Evolutionary conservation across 2,888 invertebrate species (phyloP).

Genomic region (Helobdella robusta): DNA sequence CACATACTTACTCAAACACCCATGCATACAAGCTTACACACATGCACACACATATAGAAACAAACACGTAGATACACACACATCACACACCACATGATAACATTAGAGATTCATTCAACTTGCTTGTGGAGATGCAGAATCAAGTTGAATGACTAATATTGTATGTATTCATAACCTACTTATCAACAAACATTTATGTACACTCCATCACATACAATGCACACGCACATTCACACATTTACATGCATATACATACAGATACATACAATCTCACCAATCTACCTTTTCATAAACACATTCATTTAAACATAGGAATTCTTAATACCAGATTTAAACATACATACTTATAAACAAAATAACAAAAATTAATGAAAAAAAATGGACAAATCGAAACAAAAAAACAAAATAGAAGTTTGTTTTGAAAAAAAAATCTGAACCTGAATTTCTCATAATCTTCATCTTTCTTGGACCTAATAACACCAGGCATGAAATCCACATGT

Average conservation of each 20-base stretch:
- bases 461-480: conserved; percentile 24
- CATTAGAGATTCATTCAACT: background rate
- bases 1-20: too few species aligned
- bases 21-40: background rate
- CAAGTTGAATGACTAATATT: background rate
- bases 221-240: background rate
- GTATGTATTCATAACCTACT: too few species aligned
- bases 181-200: too few species aligned
- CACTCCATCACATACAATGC: too few species aligned
- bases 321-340: background rate
- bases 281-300: background rate
- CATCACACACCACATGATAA: background rate
- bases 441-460: conserved; percentile 29
- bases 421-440: conserved; percentile 9
- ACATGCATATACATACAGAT: background rate
- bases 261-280: background rate
- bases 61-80: background rate
- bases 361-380: too few species aligned
- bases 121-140: background rate
- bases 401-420: background rate
- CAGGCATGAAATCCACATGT: conserved; percentile 32
- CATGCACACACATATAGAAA: background rate
- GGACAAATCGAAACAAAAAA: background rate
- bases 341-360: too few species aligned
- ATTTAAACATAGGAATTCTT: background rate